Evolutionary conservation across 2,113 vertebrate species (phyloP).

Genomic region (Suricata suricatta): DNA sequence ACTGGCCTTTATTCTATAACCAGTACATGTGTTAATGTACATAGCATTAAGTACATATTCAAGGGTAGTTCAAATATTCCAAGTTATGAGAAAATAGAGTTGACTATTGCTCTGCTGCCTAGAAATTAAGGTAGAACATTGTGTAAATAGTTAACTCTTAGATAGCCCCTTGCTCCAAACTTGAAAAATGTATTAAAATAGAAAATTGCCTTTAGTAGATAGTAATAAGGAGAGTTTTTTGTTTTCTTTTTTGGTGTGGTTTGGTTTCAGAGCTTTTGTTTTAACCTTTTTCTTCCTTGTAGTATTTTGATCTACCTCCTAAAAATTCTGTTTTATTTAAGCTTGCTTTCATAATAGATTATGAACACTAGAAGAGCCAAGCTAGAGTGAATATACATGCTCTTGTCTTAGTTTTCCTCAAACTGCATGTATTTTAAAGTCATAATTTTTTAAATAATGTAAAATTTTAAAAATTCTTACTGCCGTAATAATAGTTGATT

Average conservation of each 20-base stretch:
- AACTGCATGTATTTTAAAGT: slow-evolving; percentile 60
- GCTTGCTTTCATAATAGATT: slow-evolving; percentile 20
- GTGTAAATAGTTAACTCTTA: not conserved
- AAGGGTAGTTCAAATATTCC: slow-evolving; percentile 8
- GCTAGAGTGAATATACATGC: slow-evolving; percentile 29
- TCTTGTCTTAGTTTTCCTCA: slow-evolving; percentile 33
- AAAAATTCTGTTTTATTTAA: slow-evolving; percentile 44
- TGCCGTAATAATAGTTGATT: slow-evolving; percentile 19
- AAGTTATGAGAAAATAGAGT: slow-evolving; percentile 42
- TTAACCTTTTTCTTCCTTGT: slow-evolving; percentile 9
- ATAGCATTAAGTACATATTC: not conserved
- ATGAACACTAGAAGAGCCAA: not conserved
- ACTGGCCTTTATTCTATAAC: slow-evolving; percentile 13
- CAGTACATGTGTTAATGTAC: not conserved
- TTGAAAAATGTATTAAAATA: slow-evolving; percentile 44
- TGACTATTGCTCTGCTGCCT: not conserved
- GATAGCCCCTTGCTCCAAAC: not conserved
- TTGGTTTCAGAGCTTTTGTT: not conserved
- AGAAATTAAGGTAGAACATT: slow-evolving; percentile 39
- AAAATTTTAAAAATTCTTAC: not conserved
- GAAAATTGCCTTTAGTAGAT: not conserved
- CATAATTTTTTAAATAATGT: slow-evolving; percentile 12
- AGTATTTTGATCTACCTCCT: slow-evolving; percentile 36
- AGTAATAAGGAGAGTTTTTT: not conserved
- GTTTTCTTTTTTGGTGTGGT: not conserved